Evolutionary conservation across 2,113 vertebrate species (phyloP), one percentile per base, ranked within the genome.

Genomic region (Lepisosteus osseus): DNA sequence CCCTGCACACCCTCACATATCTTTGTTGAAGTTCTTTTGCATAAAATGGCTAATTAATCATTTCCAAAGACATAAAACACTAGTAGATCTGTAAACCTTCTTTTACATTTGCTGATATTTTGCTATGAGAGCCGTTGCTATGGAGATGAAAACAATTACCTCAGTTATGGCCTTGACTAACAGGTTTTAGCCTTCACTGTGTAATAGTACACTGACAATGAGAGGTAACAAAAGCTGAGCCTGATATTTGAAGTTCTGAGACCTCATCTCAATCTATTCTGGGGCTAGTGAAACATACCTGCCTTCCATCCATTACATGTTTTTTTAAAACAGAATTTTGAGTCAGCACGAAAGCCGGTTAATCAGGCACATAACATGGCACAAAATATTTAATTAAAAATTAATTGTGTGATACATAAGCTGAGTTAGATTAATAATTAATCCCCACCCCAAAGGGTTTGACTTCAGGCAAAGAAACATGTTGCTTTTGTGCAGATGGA

Each of bases 41-140:
- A 6, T 6, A 6, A 51, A 51, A 51, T 51, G 47, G 47, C 47
- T 51, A 51, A 51, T 51, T 15, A n/a, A 66, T 45, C 45, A 47
- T 45, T 45, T 45, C 43, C 5, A 13, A 7, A 15, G 13, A 65
- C 29, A 44, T 43, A 43, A 2, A 12, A 65, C 63, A 12, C 2
- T 29, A 6, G 3, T 40, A 13, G 13, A 12, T 4, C 41, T 43
- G 13, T 44, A 65, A n/a, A 65, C 44, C 14, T 65, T 41, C 40
- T 66, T 66, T 66, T 66, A 66, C 43, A 12, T 14, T 6, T 14
- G 57, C 3, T 70, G 68, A 70, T 70, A 40, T n/a, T 51, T 42
- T 61, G 41, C 68, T 65, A n/a, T 59, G 55, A 61, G 68, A 70
- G 43, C 68, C 12, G 57, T 70, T 61, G 42, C 68, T 56, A 61